These are phyloP conservation scores for Myrmecobius fasciatus DNA, from an alignment of 2,113 vertebrate genomes.

Conservation along the genomic window DNA sequence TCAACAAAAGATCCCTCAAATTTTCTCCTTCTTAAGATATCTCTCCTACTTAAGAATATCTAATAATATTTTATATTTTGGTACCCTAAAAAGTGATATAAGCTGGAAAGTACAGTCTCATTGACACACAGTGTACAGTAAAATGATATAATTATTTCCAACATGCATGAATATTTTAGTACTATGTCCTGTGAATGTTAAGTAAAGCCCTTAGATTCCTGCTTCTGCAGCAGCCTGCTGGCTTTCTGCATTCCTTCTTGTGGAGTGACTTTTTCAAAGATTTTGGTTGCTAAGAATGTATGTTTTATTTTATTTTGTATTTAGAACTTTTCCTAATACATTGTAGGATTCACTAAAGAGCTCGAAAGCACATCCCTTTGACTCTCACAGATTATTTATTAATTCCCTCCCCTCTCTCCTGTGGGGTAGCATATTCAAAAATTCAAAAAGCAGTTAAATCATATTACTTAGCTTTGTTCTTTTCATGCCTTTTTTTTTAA, in stretches of 20 bases:
- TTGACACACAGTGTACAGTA: constrained; percentile 70
- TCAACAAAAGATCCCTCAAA: constrained; percentile 60
- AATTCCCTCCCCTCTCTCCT: constrained; percentile 40
- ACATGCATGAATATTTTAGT: constrained; percentile 74
- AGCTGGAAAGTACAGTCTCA: constrained; percentile 55
- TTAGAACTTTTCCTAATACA: constrained; percentile 40
- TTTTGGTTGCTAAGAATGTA: constrained; percentile 48
- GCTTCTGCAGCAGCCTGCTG: constrained; percentile 45
- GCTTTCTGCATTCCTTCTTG: constrained; percentile 27
- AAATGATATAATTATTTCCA: constrained; percentile 77
- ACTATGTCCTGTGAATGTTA: constrained; percentile 59
- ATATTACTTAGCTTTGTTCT: constrained; percentile 16
- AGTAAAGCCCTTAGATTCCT: constrained; percentile 68
- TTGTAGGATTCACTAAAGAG: constrained; percentile 38
- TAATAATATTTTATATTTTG: constrained; percentile 68
- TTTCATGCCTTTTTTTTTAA: constrained; percentile 11
- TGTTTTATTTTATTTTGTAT: constrained; percentile 29
- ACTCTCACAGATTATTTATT: constrained; percentile 62
- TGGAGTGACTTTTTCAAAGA: constrained; percentile 45
- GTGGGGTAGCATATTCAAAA: not conserved
- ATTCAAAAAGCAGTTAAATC: constrained; percentile 24
- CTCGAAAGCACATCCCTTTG: constrained; percentile 29
- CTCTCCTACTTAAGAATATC: not conserved
- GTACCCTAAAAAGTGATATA: constrained; percentile 53
- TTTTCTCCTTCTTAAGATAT: constrained; percentile 60